Evolutionary conservation across 2,797 vertebrate species (phyloP).

Genomic region (Cossypha caffra): DNA sequence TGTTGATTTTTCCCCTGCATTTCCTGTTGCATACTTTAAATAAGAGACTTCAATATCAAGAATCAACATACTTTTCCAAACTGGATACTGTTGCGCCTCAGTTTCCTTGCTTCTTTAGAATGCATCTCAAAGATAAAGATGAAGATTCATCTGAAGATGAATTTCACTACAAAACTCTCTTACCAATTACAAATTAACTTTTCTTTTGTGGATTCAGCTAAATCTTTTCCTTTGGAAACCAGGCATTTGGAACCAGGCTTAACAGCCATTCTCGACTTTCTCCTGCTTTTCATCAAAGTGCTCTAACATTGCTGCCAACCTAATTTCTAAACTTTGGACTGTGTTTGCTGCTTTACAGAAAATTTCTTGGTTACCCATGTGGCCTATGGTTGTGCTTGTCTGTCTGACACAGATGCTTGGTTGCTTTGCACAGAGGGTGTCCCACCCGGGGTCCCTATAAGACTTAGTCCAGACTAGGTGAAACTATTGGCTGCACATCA

Average conservation of each 20-base stretch:
- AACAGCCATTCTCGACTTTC: not conserved
- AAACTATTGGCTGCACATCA: not conserved
- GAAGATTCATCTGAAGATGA: not conserved
- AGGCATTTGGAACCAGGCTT: not conserved
- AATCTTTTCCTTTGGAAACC: not conserved
- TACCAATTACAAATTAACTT: not conserved
- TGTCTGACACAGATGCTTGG: not conserved
- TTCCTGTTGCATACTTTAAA: not conserved
- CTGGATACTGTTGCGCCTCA: not conserved
- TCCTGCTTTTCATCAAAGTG: not conserved
- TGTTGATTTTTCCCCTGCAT: not conserved
- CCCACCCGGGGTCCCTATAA: not conserved
- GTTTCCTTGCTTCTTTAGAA: not conserved
- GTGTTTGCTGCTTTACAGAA: not conserved
- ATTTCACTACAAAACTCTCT: not conserved
- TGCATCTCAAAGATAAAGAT: rapidly evolving
- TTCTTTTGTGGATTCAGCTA: not conserved
- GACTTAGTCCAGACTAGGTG: not conserved
- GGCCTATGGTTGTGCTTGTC: not conserved
- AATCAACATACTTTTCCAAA: not conserved
- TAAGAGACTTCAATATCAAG: not conserved
- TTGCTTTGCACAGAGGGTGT: not conserved
- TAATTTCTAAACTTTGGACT: not conserved
- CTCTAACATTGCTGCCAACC: not conserved
- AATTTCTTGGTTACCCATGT: not conserved